Evolutionary conservation across 1,140 invertebrate genomes (phyloP).

Genomic region (Sycophila sp.): DNA sequence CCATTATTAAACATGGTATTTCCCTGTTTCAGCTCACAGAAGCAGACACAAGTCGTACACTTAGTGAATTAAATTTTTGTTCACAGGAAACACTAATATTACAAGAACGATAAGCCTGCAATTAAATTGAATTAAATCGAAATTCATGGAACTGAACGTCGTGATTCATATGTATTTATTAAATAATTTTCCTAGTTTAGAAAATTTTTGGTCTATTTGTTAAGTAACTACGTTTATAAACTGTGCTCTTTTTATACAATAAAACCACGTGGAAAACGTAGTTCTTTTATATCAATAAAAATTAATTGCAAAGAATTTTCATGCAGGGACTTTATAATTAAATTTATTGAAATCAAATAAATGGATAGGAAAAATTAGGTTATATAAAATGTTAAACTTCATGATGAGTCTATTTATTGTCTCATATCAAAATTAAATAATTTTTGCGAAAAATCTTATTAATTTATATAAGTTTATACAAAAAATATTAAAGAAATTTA

Average conservation of each 20-base stretch:
- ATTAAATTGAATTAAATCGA: constrained; percentile 51
- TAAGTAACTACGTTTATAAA: constrained; percentile 53
- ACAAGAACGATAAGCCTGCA: constrained; percentile 81
- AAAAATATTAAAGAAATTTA: constrained; percentile 36
- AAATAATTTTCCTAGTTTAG: constrained; percentile 49
- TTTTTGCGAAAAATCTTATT: not conserved
- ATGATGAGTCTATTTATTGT: constrained; percentile 39
- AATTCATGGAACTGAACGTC: constrained; percentile 56
- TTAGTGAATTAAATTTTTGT: constrained; percentile 85
- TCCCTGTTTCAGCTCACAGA: constrained; percentile 78
- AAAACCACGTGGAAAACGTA: constrained; percentile 47
- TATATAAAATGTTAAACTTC: constrained; percentile 39
- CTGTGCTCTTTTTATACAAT: constrained; percentile 45
- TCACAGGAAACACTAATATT: constrained; percentile 93
- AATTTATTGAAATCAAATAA: constrained; percentile 48
- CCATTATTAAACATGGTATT: too few relatives aligned
- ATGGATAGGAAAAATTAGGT: too few relatives aligned
- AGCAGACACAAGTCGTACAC: constrained; percentile 78
- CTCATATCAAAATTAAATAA: constrained; percentile 21
- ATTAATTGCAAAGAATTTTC: constrained; percentile 33
- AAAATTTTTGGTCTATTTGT: constrained; percentile 25
- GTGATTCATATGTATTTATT: constrained; percentile 64
- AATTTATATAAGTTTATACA: constrained; percentile 1
- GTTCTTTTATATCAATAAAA: constrained; percentile 55
- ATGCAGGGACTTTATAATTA: constrained; percentile 48